A percentile compares a stretch with the other conserved stretches of the same genome.
Evolutionary conservation across 2,888 invertebrate genomes (phyloP).

Genomic region (Trichopoda pennipes): DNA sequence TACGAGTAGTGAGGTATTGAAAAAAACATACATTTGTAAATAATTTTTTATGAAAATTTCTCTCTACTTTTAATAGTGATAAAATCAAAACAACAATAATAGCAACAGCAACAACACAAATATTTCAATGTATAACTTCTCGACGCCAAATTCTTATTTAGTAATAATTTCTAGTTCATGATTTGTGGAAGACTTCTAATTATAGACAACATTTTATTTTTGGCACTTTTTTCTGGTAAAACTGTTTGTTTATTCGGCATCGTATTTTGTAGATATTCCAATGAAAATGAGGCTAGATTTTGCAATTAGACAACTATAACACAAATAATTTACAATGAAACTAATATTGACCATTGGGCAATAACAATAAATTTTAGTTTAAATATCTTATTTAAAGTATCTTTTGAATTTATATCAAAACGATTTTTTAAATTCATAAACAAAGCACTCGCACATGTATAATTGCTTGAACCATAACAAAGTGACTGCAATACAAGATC

Average conservation of each 20-base stretch:
- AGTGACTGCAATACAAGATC: too few species aligned
- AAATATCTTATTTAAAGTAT: too few species aligned
- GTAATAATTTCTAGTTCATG: constrained; percentile 16
- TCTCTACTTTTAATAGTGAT: too few species aligned
- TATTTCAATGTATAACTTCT: not conserved
- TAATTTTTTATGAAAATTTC: not conserved
- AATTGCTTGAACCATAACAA: too few species aligned
- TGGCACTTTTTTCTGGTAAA: not conserved
- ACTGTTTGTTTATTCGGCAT: too few species aligned
- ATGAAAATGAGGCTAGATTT: constrained; percentile 36
- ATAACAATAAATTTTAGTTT: constrained; percentile 43
- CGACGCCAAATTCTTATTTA: constrained; percentile 34
- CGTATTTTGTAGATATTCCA: constrained; percentile 13
- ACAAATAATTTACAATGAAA: constrained; percentile 58
- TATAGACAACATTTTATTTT: constrained; percentile 15
- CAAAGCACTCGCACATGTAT: too few species aligned
- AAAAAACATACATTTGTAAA: not conserved
- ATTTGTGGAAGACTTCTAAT: constrained; percentile 37
- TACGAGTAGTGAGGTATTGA: not conserved
- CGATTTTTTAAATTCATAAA: too few species aligned
- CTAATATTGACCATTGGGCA: constrained; percentile 53
- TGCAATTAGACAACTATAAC: constrained; percentile 47
- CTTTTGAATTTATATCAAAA: constrained; percentile 5
- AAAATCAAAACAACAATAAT: not conserved
- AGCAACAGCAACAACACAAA: not conserved